Evolutionary conservation across 1,140 invertebrate genomes (phyloP).

Genomic region (Drosophila neocordata): DNA sequence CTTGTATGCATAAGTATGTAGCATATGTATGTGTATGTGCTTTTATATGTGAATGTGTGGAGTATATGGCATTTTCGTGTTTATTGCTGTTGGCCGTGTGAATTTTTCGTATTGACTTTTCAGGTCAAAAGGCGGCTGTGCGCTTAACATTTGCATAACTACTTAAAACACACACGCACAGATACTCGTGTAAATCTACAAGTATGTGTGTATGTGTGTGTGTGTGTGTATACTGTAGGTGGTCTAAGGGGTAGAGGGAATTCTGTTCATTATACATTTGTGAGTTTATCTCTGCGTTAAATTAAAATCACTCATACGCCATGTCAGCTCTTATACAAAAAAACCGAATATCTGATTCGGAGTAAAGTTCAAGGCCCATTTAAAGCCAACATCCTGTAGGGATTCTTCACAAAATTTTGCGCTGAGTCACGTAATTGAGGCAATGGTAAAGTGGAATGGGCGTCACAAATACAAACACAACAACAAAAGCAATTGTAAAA

Average conservation of each 20-base stretch:
- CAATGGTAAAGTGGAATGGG: not conserved
- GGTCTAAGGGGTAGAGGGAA: not conserved
- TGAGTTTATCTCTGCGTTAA: slow-evolving; percentile 57
- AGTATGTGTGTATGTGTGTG: slow-evolving; percentile 5
- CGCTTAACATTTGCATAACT: slow-evolving; percentile 77
- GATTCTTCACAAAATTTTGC: slow-evolving; percentile 42
- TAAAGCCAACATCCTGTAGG: slow-evolving; percentile 11
- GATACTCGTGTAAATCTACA: slow-evolving; percentile 18
- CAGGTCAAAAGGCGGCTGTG: slow-evolving; percentile 72
- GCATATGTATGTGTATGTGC: slow-evolving; percentile 21
- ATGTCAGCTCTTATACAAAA: slow-evolving; percentile 36
- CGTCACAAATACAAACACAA: slow-evolving; percentile 17
- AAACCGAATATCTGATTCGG: slow-evolving; percentile 35
- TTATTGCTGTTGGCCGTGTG: slow-evolving; percentile 53
- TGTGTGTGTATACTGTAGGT: slow-evolving; percentile 16
- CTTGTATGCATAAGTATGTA: slow-evolving; percentile 16
- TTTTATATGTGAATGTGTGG: slow-evolving; percentile 34
- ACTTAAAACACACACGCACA: slow-evolving; percentile 53
- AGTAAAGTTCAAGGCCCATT: slow-evolving; percentile 65
- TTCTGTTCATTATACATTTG: slow-evolving; percentile 32
- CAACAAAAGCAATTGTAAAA: slow-evolving; percentile 37
- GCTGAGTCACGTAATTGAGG: slow-evolving; percentile 58
- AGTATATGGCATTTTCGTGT: slow-evolving; percentile 17
- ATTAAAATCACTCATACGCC: slow-evolving; percentile 75
- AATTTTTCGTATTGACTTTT: slow-evolving; percentile 73